Conservation (phyloP, 2,797 vertebrate genomes). For the Ctenopoma multispine region DNA sequence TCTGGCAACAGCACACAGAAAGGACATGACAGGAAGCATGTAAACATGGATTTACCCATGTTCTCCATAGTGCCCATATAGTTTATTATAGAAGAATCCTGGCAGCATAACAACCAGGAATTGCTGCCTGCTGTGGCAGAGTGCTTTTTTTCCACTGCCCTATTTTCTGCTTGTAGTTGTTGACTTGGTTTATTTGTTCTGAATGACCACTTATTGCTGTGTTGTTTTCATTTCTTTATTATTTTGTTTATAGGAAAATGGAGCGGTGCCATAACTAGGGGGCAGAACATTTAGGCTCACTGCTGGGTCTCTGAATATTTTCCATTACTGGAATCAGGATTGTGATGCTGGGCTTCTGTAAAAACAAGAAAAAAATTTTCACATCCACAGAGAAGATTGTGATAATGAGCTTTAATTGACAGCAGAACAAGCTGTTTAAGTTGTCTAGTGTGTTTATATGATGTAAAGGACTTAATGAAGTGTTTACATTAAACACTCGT, state of each 20-base stretch:
- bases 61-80: constrained; percentile 52
- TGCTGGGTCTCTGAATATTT: constrained; percentile 49
- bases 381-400: constrained; percentile 31
- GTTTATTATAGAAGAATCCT: constrained; percentile 63
- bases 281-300: constrained; percentile 39
- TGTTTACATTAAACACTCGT: constrained; percentile 47
- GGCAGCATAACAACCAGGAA: constrained; percentile 62
- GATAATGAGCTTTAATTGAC: constrained; percentile 63
- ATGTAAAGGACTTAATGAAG: constrained; percentile 48
- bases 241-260: constrained; percentile 53
- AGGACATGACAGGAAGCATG: constrained; percentile 55
- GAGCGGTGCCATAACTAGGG: constrained; percentile 33
- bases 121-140: constrained; percentile 59
- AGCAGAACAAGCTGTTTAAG: constrained; percentile 54
- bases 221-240: constrained; percentile 38
- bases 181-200: constrained; percentile 72
- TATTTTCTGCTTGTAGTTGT: constrained; percentile 74
- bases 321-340: constrained; percentile 41
- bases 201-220: constrained; percentile 62
- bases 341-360: constrained; percentile 26
- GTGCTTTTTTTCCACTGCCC: constrained; percentile 68
- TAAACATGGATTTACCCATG: constrained; percentile 61
- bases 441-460: constrained; percentile 57
- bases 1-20: constrained; percentile 54
- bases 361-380: constrained; percentile 54